A percentile compares a stretch with the other conserved stretches of the same genome.
phyloP scores from a whole-genome alignment of 2,888 invertebrate species.

The Lochmaea crataegi region DNA sequence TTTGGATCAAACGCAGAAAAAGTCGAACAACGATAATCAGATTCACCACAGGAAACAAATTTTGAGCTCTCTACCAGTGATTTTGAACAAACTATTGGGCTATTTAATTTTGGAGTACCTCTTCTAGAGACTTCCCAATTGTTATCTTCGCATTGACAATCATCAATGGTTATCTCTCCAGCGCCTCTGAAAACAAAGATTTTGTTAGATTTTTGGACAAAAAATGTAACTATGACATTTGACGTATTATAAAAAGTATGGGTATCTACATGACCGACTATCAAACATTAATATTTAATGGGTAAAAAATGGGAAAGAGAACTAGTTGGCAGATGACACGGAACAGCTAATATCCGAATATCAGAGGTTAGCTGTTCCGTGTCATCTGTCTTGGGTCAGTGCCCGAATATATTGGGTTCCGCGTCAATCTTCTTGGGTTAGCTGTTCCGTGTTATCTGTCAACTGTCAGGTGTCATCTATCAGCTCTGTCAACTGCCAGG shows the following conservation, averaged over 20 bases:
- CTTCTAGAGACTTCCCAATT: background rate
- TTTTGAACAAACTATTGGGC: background rate
- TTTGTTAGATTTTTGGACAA: background rate
- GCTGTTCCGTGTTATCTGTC: too few relatives aligned
- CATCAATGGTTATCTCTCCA: background rate
- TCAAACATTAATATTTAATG: too few relatives aligned
- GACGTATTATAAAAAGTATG: background rate
- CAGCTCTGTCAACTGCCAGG: too few relatives aligned
- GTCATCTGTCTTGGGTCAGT: too few relatives aligned
- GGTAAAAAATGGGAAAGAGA: too few relatives aligned
- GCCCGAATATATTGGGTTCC: too few relatives aligned
- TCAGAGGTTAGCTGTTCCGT: too few relatives aligned
- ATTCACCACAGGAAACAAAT: background rate
- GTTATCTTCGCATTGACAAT: background rate
- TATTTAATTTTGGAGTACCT: conserved; percentile 4
- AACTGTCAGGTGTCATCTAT: too few relatives aligned
- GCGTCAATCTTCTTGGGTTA: too few relatives aligned
- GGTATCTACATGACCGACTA: too few relatives aligned
- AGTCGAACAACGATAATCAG: background rate
- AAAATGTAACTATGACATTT: background rate
- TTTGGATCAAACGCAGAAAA: background rate
- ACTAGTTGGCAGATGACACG: too few relatives aligned
- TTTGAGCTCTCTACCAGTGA: background rate
- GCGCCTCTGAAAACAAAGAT: background rate
- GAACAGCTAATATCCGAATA: too few relatives aligned